Evolutionary conservation across 2,113 vertebrate genomes (phyloP).

Genomic region (Choloepus hoffmanni): DNA sequence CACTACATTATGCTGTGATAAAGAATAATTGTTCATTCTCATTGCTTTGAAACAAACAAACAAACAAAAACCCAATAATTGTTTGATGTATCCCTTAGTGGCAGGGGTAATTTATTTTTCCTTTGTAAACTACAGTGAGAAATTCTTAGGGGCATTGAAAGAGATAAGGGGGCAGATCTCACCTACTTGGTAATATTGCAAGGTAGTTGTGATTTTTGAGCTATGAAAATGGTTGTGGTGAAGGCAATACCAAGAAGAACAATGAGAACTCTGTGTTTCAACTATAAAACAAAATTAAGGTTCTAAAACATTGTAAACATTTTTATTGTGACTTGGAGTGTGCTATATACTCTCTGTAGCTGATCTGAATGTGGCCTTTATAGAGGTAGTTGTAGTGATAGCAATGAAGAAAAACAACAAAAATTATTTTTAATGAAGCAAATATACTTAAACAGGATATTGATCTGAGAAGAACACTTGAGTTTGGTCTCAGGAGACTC

Average conservation of each 20-base stretch:
- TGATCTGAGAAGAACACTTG: conserved; percentile 27
- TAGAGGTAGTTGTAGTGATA: neutral
- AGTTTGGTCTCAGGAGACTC: neutral
- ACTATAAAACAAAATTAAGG: neutral
- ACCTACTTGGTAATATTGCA: neutral
- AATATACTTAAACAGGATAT: neutral
- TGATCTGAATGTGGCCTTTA: neutral
- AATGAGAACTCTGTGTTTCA: neutral
- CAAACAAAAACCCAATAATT: too few species aligned
- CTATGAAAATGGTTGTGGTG: neutral
- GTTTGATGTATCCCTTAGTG: neutral
- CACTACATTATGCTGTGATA: neutral
- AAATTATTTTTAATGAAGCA: conserved; percentile 39
- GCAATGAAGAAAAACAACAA: neutral
- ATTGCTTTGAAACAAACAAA: too few species aligned
- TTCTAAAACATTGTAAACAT: neutral
- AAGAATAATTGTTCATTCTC: neutral
- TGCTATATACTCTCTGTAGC: neutral
- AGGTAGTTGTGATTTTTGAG: neutral
- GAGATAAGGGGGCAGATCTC: neutral
- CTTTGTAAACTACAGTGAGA: neutral
- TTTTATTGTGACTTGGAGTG: too few species aligned
- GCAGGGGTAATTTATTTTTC: neutral
- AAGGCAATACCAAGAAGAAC: neutral
- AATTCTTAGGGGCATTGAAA: neutral